Percentiles rank a stretch among this genome's conserved stretches.
These are phyloP conservation scores for Macrobrachium nipponense DNA, from an alignment of 1,140 invertebrate species.

Conservation along the genomic window DNA sequence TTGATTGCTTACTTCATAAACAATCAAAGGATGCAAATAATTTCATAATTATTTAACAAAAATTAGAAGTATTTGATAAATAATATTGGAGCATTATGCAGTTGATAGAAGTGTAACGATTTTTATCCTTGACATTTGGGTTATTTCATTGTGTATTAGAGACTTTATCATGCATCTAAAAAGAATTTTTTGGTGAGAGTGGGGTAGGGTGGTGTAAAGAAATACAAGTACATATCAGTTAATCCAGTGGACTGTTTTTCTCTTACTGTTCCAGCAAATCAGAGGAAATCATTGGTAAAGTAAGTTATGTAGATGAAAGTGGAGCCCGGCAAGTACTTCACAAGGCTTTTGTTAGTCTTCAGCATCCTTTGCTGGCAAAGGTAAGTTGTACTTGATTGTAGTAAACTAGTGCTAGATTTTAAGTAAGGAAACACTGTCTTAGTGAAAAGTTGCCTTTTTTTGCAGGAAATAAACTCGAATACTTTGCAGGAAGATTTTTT, in stretches of 20 bases:
- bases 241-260: not conserved
- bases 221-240: not conserved
- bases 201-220: too few species aligned
- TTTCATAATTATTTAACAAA: too few species aligned
- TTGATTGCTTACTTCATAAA: too few species aligned
- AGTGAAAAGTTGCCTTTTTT: not conserved
- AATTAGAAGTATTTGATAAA: too few species aligned
- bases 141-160: not conserved
- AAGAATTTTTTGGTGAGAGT: too few species aligned
- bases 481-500: too few species aligned
- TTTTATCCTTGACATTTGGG: not conserved
- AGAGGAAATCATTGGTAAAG: slow-evolving; percentile 46
- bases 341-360: slow-evolving; percentile 77
- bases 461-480: slow-evolving; percentile 34
- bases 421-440: not conserved
- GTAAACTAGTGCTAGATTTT: too few species aligned
- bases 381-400: slow-evolving; percentile 2
- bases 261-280: not conserved
- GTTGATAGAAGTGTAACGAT: too few species aligned
- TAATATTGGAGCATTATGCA: not conserved
- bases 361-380: slow-evolving; percentile 79
- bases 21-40: too few species aligned
- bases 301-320: slow-evolving; percentile 45
- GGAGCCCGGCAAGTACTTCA: slow-evolving; percentile 69
- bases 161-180: too few species aligned